Base-by-base conservation (phyloP, 2,113 vertebrate genomes). In the Percina caprodes region DNA sequence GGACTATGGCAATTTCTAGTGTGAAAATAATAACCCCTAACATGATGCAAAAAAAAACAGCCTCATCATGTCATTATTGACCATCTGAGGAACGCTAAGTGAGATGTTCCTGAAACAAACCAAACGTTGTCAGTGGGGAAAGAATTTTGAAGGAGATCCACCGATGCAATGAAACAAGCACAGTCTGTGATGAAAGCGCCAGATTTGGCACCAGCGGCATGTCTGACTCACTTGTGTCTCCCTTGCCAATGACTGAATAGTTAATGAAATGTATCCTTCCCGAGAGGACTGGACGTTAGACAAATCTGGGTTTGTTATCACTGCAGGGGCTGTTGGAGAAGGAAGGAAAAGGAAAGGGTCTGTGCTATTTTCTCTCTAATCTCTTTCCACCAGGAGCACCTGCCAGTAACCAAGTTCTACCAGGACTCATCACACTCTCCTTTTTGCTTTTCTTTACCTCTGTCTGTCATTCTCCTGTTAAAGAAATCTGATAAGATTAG, bases 281-380 rank as follows among this genome's bases (percentile, higher is more conserved):
- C 63, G 3, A 69, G 86, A 85, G 86, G 33, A 52, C 74, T 35
- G 70, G 62, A 86, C 61, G 10, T 51, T 62, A 85, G 87, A 93
- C 91, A 93, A 86, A 93, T 91, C 90, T 85, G 85, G 85, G 90
- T 91, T 87, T 94, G 92, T 93, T 86, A 77, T 83, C 73, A 84
- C 81, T 83, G 84, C 84, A 79, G 82, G 88, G 85, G 52, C 74
- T 79, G 75, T 81, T 83, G 85, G 84, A 73, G 63, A 73, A 74
- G 85, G 67, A 69, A 77, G 68, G 55, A n/a, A 33, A 51, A 42
- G 70, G 78, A 89, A 86, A 90, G 79, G 46, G 69, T 23, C 79
- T 85, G 74, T 54, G n/a, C 65, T 46, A 61, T 76, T 59, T 45
- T 55, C 79, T 65, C 65, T 72, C 39, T 85, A 52, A 83, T 86